Evolutionary conservation across 2,888 invertebrate species (phyloP).

Genomic region (Chaetogeoica ovagalla): DNA sequence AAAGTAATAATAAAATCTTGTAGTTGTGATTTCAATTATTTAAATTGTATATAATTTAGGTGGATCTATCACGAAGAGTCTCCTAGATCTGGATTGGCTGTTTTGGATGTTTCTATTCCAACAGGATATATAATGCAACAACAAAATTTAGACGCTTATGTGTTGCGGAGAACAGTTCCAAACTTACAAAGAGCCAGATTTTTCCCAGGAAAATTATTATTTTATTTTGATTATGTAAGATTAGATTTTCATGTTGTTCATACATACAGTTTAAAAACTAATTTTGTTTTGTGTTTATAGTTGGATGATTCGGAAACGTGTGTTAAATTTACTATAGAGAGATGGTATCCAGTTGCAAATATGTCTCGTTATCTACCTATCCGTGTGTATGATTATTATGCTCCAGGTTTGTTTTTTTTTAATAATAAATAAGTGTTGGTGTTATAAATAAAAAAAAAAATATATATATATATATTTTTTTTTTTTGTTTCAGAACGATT

Average conservation of each 20-base stretch:
- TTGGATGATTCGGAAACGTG: slow-evolving; percentile 83
- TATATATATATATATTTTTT: too few species aligned
- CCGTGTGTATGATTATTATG: slow-evolving; percentile 92
- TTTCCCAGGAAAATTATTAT: slow-evolving; percentile 78
- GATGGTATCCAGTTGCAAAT: slow-evolving; percentile 96
- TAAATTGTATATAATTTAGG: slow-evolving; percentile 60
- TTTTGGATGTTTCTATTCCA: slow-evolving; percentile 83
- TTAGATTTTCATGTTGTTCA: slow-evolving; percentile 17
- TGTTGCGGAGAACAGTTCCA: slow-evolving; percentile 74
- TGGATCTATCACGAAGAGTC: slow-evolving; percentile 81
- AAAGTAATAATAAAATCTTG: slow-evolving; percentile 65
- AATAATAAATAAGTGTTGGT: neutral
- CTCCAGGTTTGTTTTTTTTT: slow-evolving; percentile 71
- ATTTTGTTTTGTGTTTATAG: slow-evolving; percentile 62
- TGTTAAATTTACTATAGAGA: slow-evolving; percentile 87
- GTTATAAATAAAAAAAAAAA: slow-evolving; percentile 11
- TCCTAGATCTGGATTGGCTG: slow-evolving; percentile 82
- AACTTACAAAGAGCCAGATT: slow-evolving; percentile 85
- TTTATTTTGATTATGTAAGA: slow-evolving; percentile 91
- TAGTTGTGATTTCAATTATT: neutral
- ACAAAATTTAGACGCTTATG: slow-evolving; percentile 83
- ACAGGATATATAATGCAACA: slow-evolving; percentile 91
- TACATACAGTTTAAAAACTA: neutral
- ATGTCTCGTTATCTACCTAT: slow-evolving; percentile 90
- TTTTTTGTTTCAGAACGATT: slow-evolving; percentile 75